These are phyloP conservation scores for Theocolax elegans DNA, from an alignment of 1,140 invertebrate species.

Conservation along the genomic window DNA sequence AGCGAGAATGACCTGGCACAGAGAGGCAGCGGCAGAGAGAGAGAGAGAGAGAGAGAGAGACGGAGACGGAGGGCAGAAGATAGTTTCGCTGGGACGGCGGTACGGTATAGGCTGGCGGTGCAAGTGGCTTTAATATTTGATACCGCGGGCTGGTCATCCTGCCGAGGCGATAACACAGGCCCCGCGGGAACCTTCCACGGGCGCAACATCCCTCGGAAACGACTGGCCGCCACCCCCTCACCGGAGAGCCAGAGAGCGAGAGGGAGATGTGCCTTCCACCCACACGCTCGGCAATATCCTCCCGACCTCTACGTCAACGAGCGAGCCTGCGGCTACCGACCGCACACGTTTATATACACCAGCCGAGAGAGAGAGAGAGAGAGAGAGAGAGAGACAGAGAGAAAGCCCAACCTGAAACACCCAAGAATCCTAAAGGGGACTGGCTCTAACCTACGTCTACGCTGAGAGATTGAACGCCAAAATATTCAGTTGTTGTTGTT, in stretches of 20 bases:
- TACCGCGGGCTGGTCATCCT: conserved; percentile 67
- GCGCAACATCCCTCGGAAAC: conserved; percentile 60
- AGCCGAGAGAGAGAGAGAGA: no score
- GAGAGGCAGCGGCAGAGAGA: conserved; percentile 38
- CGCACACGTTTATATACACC: background rate
- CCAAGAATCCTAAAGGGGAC: no score
- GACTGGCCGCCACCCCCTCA: conserved; percentile 42
- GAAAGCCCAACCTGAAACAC: no score
- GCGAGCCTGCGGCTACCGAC: conserved; percentile 12
- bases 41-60: conserved; percentile 30
- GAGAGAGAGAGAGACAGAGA: no score
- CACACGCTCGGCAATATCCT: background rate
- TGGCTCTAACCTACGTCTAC: no score
- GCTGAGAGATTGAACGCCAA: background rate
- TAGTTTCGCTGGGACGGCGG: conserved; percentile 41
- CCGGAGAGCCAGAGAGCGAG: background rate
- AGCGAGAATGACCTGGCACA: conserved; percentile 14
- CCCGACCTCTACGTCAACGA: conserved; percentile 12
- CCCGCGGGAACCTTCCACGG: conserved; percentile 65
- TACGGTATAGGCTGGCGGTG: conserved; percentile 54
- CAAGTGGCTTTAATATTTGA: conserved; percentile 68
- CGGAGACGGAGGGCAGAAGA: conserved; percentile 50
- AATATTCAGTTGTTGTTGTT: background rate
- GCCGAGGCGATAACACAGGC: conserved; percentile 67
- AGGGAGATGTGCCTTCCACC: background rate